Evolutionary conservation across 2,797 vertebrate species (phyloP).

Genomic region (Discoglossus pictus): DNA sequence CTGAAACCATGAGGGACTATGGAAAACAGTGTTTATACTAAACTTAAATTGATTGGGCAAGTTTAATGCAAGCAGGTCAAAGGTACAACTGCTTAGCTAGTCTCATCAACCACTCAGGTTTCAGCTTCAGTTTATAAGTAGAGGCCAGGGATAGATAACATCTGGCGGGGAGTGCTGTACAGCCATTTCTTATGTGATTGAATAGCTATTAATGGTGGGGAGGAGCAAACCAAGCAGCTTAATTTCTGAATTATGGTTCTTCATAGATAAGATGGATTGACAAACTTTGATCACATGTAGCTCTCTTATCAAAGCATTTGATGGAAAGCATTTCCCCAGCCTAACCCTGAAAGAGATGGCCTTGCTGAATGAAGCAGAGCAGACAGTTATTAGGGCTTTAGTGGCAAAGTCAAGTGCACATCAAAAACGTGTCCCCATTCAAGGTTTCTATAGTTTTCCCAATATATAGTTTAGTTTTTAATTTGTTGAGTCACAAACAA

Average conservation of each 20-base stretch:
- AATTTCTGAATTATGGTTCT: slow-evolving; percentile 68
- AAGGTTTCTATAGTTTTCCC: no score
- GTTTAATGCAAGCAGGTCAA: slow-evolving; percentile 82
- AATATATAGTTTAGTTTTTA: no score
- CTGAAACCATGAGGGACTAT: slow-evolving; percentile 76
- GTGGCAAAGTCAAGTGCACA: slow-evolving; percentile 13
- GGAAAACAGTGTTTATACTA: slow-evolving; percentile 83
- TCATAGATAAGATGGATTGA: slow-evolving; percentile 66
- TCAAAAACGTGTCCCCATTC: slow-evolving; percentile 12
- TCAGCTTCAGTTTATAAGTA: slow-evolving; percentile 78
- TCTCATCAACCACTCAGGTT: slow-evolving; percentile 83
- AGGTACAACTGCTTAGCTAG: slow-evolving; percentile 85
- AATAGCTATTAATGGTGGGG: slow-evolving; percentile 73
- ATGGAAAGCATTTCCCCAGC: slow-evolving; percentile 56
- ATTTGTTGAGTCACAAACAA: no score
- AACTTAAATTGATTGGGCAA: slow-evolving; percentile 84
- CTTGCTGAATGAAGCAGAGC: slow-evolving; percentile 45
- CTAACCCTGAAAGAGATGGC: slow-evolving; percentile 36
- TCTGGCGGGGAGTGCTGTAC: slow-evolving; percentile 73
- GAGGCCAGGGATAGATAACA: slow-evolving; percentile 76
- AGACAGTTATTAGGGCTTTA: not conserved
- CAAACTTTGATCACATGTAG: slow-evolving; percentile 65
- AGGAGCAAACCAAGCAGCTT: slow-evolving; percentile 67
- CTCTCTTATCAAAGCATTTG: slow-evolving; percentile 52
- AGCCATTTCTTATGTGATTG: slow-evolving; percentile 70